Evolutionary conservation across 2,797 vertebrate species (phyloP).

Genomic region (Heliangelus exortis): DNA sequence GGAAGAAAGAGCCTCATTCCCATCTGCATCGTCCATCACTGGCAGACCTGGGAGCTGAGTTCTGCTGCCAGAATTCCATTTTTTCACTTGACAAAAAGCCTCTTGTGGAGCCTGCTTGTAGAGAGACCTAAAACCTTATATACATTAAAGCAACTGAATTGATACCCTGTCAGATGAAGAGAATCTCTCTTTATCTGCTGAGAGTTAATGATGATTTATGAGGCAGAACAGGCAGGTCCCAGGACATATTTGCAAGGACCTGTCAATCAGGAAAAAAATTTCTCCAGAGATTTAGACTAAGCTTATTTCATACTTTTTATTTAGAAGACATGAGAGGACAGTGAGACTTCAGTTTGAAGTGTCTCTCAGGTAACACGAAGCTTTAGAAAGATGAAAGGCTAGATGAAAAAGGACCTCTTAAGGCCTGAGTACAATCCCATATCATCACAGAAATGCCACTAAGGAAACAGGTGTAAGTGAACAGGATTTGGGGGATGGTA

Average conservation of each 20-base stretch:
- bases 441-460: conserved; percentile 27
- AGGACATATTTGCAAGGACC: conserved; percentile 41
- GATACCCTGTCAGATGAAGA: conserved; percentile 47
- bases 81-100: conserved; percentile 58
- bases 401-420: conserved; percentile 16
- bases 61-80: conserved; percentile 40
- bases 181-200: conserved; percentile 49
- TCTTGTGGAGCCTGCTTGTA: background rate
- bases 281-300: conserved; percentile 15
- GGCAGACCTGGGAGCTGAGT: conserved; percentile 25
- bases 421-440: background rate
- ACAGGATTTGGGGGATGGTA: background rate
- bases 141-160: conserved; percentile 55
- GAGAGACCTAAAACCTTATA: conserved; percentile 31
- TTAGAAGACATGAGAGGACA: conserved; percentile 24
- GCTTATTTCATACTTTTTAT: conserved; percentile 36
- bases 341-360: conserved; percentile 2
- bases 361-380: conserved; percentile 4
- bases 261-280: conserved; percentile 53
- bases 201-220: conserved; percentile 66
- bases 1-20: background rate
- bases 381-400: conserved; percentile 42
- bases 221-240: conserved; percentile 40
- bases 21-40: conserved; percentile 54
- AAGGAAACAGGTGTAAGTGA: background rate